Conservation (phyloP, 2,797 vertebrate genomes). For the Petrocephalus schoutedeni region DNA sequence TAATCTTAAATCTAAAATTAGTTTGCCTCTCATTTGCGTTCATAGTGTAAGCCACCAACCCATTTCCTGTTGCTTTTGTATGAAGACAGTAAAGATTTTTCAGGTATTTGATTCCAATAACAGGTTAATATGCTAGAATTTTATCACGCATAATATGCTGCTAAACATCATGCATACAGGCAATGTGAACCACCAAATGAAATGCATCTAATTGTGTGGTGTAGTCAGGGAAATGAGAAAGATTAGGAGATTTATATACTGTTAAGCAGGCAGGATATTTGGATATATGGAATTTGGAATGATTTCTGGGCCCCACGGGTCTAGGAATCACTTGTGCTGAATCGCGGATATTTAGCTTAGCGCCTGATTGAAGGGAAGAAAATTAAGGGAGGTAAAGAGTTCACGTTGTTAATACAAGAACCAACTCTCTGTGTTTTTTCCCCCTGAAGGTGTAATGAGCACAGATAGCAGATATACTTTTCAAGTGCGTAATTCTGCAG, state of each 20-base stretch:
- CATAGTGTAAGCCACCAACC: background rate
- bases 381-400: background rate
- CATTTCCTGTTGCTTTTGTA: background rate
- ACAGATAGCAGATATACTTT: background rate
- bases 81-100: background rate
- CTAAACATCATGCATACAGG: background rate
- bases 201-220: background rate
- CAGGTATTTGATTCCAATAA: background rate
- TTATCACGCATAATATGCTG: background rate
- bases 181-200: background rate
- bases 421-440: background rate
- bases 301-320: background rate
- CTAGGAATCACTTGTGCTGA: background rate
- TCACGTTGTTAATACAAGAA: background rate
- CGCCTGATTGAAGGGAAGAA: background rate
- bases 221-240: background rate
- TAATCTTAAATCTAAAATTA: background rate
- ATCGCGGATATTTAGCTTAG: background rate
- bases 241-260: background rate
- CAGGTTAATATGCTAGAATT: background rate
- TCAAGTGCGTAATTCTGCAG: slow-evolving; percentile 14
- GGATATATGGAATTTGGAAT: background rate
- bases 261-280: background rate
- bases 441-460: slow-evolving; percentile 6
- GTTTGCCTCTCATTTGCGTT: background rate